Evolutionary conservation across 2,797 vertebrate species (phyloP).

Genomic region (Silurus aristotelis): DNA sequence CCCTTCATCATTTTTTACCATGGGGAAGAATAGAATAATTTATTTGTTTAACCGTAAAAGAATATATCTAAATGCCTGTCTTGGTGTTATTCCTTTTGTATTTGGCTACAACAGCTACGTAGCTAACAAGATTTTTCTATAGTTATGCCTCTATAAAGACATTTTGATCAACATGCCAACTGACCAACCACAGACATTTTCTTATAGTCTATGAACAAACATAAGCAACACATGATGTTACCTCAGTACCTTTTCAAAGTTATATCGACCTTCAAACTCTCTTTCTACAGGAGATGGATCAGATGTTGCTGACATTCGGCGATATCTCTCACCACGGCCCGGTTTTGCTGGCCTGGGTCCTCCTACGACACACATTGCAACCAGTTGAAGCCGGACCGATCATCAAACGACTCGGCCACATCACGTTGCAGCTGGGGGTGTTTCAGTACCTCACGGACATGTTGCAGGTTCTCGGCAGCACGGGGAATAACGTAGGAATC

Average conservation of each 20-base stretch:
- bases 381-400: slow-evolving; percentile 81
- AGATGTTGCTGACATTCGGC: slow-evolving; percentile 86
- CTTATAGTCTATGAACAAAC: not conserved
- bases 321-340: slow-evolving; percentile 90
- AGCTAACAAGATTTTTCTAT: too few relatives aligned
- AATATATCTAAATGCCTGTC: not conserved
- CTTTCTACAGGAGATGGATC: slow-evolving; percentile 87
- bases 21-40: not conserved
- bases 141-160: not conserved
- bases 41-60: not conserved
- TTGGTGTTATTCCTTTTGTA: not conserved
- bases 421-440: slow-evolving; percentile 86
- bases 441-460: slow-evolving; percentile 92
- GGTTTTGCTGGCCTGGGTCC: slow-evolving; percentile 92
- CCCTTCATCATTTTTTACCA: not conserved
- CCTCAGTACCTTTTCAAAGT: not conserved
- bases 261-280: not conserved
- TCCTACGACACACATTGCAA: slow-evolving; percentile 88
- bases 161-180: not conserved
- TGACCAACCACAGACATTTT: not conserved
- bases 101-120: not conserved
- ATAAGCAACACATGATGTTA: not conserved
- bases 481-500: slow-evolving; percentile 87
- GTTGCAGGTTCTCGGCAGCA: slow-evolving; percentile 82
- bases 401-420: slow-evolving; percentile 86